Base-by-base conservation (phyloP, 92 coral and sea anemone genomes). In the Phenganax stokvisi region DNA sequence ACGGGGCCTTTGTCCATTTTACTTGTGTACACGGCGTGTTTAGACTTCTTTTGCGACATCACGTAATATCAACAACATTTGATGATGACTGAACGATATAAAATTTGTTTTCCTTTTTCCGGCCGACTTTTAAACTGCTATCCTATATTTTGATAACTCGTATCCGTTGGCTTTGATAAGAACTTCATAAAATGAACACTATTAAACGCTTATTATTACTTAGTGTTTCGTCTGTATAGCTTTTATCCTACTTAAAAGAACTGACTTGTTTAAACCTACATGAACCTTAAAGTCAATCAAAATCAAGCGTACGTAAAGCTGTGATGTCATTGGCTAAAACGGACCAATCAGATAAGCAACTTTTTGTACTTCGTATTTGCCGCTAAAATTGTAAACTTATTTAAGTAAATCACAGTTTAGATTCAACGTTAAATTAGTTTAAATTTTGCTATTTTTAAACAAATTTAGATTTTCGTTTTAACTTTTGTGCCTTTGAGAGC, bases 1-100 rank as follows among this genome's bases (percentile, higher is more conserved):
- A 58, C 67, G 25, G 81, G 54, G 11, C 81, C 81, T 12, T 13
- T 61, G 51, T 57, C 27, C 81, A 76, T 76, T 9, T 29, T 52
- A 10, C 17, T 44, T 53, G 16, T 74, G 17, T 31, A 53, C 28
- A 61, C 67, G 67, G 27, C 27, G 28, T 12, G 67, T 61, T 61
- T 61, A 15, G 72, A 37, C 47, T 1, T 5, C 5, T 37, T 37
- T 27, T 30, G 47, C 31, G 73, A 27, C 54, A 68, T 30, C 52
- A 68, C 31, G 29, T 68, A 1, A 30, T 53, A 27, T 68, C 73
- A 10, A 37, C 6, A 37, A 30, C 6, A 68, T 68, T 68, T 51
- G 73, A 68, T 68, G 31, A 10, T 37, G 47, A 37, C 5, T 5
- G 47, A 37, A 5, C 47, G 2, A 37, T 37, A 2, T 37, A 37